These are phyloP conservation scores for Sapayoa aenigma DNA, from an alignment of 2,113 vertebrate genomes.

Conservation along the genomic window DNA sequence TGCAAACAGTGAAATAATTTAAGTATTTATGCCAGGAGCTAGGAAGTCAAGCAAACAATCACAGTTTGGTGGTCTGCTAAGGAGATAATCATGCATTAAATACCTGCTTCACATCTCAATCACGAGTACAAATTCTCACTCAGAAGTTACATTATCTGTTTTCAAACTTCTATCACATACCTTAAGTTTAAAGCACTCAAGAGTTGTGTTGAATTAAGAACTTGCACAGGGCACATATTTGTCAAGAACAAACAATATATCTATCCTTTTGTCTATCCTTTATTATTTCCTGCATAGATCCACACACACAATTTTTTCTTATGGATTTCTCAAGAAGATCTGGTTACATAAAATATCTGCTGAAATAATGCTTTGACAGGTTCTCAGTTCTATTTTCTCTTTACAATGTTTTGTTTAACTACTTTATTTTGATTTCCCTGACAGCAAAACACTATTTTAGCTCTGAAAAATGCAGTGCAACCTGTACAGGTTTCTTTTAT, in stretches of 20 bases:
- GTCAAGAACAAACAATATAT: neutral
- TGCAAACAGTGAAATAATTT: neutral
- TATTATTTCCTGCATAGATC: neutral
- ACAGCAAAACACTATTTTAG: neutral
- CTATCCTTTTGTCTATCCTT: neutral
- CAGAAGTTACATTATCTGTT: neutral
- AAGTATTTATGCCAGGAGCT: neutral
- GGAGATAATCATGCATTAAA: neutral
- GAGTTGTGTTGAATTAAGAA: neutral
- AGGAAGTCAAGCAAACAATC: neutral
- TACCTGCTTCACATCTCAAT: neutral
- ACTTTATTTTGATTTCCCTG: conserved; percentile 22
- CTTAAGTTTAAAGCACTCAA: neutral
- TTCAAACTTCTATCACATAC: neutral
- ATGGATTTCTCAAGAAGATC: neutral
- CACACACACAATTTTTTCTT: neutral
- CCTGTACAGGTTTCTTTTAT: neutral
- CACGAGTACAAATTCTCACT: neutral
- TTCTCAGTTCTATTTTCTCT: neutral
- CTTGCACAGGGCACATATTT: neutral
- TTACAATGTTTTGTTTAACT: neutral
- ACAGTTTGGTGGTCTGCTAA: neutral
- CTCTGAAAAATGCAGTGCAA: conserved; percentile 9
- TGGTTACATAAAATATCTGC: neutral
- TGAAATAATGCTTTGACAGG: neutral